A percentile compares a stretch with the other conserved stretches of the same genome.
phyloP scores from a whole-genome alignment of 2,888 invertebrate species.

The Synergus itoensis region DNA sequence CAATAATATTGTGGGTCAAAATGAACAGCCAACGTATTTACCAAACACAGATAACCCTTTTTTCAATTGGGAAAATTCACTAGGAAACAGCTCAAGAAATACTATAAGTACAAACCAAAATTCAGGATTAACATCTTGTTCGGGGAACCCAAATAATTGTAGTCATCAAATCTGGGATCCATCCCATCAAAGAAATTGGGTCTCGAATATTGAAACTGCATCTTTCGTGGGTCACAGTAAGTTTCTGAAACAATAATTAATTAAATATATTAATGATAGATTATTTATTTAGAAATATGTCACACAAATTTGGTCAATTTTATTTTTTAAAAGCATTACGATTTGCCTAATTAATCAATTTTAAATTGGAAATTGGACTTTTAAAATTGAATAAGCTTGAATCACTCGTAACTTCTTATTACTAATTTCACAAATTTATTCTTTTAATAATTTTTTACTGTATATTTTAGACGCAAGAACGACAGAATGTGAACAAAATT shows the following conservation, averaged over 20 bases:
- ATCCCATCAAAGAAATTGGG: background rate
- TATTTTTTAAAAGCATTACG: too few species aligned
- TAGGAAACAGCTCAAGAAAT: background rate
- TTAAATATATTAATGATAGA: too few species aligned
- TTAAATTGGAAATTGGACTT: background rate
- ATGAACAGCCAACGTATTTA: background rate
- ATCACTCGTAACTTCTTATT: background rate
- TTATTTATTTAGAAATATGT: too few species aligned
- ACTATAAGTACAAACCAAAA: background rate
- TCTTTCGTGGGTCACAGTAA: background rate
- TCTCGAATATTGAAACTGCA: background rate
- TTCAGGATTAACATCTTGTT: background rate
- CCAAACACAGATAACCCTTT: background rate
- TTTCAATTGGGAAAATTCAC: background rate
- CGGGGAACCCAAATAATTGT: background rate
- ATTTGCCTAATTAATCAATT: too few species aligned
- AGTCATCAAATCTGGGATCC: background rate
- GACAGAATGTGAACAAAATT: background rate
- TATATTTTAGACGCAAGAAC: background rate
- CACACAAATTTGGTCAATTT: background rate
- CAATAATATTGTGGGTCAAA: background rate
- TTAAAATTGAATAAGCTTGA: background rate
- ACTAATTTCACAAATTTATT: background rate
- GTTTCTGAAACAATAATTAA: background rate
- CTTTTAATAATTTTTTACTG: background rate